Evolutionary conservation across 2,113 vertebrate species (phyloP).

Genomic region (Rutilus rutilus): DNA sequence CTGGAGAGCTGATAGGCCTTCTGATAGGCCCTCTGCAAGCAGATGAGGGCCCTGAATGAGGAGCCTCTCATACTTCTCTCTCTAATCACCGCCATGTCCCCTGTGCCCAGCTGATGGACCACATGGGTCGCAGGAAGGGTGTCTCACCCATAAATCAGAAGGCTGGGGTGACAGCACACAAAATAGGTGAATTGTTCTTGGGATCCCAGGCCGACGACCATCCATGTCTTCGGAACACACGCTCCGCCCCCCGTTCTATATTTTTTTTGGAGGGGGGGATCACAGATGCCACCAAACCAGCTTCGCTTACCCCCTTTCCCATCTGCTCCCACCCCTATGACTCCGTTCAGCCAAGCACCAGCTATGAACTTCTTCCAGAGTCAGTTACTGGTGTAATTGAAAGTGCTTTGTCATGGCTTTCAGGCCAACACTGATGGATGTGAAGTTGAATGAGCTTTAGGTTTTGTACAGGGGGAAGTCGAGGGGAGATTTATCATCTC

Average conservation of each 20-base stretch:
- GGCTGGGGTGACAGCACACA: slow-evolving; percentile 76
- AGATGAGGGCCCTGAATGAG: slow-evolving; percentile 74
- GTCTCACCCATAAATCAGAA: slow-evolving; percentile 80
- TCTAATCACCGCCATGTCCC: slow-evolving; percentile 75
- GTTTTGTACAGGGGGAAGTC: slow-evolving; percentile 84
- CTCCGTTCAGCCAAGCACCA: slow-evolving; percentile 66
- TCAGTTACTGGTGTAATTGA: slow-evolving; percentile 84
- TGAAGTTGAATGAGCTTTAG: slow-evolving; percentile 90
- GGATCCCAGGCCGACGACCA: slow-evolving; percentile 67
- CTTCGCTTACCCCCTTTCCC: slow-evolving; percentile 61
- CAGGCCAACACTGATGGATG: slow-evolving; percentile 88
- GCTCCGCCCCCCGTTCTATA: slow-evolving; percentile 1
- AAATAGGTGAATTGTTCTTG: slow-evolving; percentile 80
- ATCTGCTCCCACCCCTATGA: slow-evolving; percentile 62
- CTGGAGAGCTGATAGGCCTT: slow-evolving; percentile 70
- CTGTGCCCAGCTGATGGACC: slow-evolving; percentile 70
- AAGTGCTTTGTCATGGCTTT: slow-evolving; percentile 89
- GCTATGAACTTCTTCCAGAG: slow-evolving; percentile 85
- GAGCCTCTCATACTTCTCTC: slow-evolving; percentile 74
- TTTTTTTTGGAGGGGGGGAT: slow-evolving; percentile 70
- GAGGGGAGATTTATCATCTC: slow-evolving; percentile 86
- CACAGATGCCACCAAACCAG: slow-evolving; percentile 69
- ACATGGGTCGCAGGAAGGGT: slow-evolving; percentile 75
- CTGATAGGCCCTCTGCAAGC: slow-evolving; percentile 57
- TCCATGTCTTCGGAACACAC: slow-evolving; percentile 71